Conservation (phyloP, 2,888 invertebrate genomes). For the Anodontia alba region DNA sequence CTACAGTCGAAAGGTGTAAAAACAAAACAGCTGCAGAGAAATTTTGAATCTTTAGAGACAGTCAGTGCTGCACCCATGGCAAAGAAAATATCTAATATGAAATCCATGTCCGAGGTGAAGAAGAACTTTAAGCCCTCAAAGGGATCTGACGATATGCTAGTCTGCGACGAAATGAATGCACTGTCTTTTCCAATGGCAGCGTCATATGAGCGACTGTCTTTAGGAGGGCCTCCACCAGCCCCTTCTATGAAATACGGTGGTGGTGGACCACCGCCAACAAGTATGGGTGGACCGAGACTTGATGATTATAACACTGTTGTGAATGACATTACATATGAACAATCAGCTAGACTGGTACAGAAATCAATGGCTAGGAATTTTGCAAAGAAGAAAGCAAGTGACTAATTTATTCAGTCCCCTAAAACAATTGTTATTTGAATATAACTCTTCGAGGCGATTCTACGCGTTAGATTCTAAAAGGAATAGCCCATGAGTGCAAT, state of each 20-base stretch:
- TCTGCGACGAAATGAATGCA: no score
- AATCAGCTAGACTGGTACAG: constrained; percentile 51
- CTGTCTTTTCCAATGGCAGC: no score
- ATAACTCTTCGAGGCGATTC: no score
- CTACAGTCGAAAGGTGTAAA: constrained; percentile 41
- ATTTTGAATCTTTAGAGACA: constrained; percentile 17
- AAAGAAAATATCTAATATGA: constrained; percentile 29
- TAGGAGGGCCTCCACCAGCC: not conserved
- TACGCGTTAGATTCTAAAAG: no score
- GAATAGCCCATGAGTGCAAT: no score
- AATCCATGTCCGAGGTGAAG: constrained; percentile 13
- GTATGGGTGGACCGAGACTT: not conserved
- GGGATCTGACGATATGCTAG: no score
- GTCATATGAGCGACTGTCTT: not conserved
- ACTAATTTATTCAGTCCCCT: no score
- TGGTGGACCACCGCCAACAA: not conserved
- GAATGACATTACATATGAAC: constrained; percentile 39
- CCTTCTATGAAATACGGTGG: not conserved
- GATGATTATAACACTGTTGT: constrained; percentile 38
- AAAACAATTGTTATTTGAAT: no score
- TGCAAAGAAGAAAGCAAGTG: not conserved
- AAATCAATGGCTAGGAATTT: constrained; percentile 36
- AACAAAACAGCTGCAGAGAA: constrained; percentile 42
- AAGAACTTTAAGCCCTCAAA: not conserved
- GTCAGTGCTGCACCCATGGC: constrained; percentile 12